These are phyloP conservation scores for Carcina quercana DNA, from an alignment of 2,888 invertebrate species.

Conservation along the genomic window DNA sequence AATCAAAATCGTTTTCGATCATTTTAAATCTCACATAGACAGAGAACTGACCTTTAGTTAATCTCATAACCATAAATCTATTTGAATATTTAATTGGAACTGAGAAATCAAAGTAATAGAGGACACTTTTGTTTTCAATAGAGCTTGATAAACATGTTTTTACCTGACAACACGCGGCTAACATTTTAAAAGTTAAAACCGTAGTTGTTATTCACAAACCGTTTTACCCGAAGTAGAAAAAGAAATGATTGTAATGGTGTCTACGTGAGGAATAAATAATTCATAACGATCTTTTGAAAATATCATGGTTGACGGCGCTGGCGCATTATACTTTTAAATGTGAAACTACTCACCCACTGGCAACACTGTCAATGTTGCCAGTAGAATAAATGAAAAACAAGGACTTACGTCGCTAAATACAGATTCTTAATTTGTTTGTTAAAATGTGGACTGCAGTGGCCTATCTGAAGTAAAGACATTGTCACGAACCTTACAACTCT, in stretches of 20 bases:
- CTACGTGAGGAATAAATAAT: constrained; percentile 62
- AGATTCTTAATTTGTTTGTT: no score
- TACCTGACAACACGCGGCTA: neutral
- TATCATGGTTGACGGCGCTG: constrained; percentile 46
- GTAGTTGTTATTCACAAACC: constrained; percentile 51
- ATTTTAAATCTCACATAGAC: no score
- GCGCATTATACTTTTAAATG: constrained; percentile 66
- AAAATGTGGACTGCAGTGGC: no score
- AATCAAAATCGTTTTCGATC: no score
- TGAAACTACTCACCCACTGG: constrained; percentile 15
- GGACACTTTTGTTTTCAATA: neutral
- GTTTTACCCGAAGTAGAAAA: constrained; percentile 52
- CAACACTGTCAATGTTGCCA: constrained; percentile 3
- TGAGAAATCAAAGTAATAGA: no score
- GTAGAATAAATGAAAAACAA: constrained; percentile 2
- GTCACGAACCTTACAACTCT: no score
- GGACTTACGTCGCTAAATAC: neutral
- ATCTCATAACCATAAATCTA: no score
- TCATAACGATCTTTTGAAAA: constrained; percentile 62
- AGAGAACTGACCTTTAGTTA: no score
- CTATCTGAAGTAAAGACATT: no score
- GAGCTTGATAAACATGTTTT: neutral
- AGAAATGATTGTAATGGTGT: constrained; percentile 66
- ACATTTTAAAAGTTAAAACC: constrained; percentile 31
- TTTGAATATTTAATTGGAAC: no score